phyloP scores from a whole-genome alignment of 2,797 vertebrate species.

The Numenius phaeopus region DNA sequence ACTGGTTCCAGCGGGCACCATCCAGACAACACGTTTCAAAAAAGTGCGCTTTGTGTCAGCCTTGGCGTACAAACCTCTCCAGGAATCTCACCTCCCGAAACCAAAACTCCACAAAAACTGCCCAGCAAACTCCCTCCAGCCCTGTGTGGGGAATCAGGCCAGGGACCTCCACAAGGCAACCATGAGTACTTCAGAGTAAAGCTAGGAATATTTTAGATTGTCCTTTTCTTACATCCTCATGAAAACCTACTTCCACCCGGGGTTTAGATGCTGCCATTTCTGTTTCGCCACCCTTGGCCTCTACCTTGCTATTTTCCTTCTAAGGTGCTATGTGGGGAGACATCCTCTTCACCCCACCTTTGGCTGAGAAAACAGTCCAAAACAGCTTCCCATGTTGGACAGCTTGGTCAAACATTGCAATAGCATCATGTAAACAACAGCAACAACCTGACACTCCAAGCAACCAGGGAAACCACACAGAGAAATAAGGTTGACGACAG shows the following conservation, averaged over 20 bases:
- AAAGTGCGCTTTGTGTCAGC: neutral
- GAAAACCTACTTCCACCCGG: neutral
- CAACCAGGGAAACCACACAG: neutral
- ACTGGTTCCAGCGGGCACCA: rapidly evolving
- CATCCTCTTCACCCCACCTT: neutral
- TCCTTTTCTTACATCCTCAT: neutral
- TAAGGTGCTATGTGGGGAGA: neutral
- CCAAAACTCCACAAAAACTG: neutral
- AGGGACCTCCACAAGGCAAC: neutral
- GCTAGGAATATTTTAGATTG: neutral
- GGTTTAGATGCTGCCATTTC: neutral
- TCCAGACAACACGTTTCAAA: neutral
- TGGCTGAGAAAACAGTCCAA: neutral
- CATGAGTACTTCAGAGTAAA: neutral
- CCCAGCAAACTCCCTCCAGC: neutral
- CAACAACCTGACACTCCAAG: neutral
- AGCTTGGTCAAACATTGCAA: neutral
- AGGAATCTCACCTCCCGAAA: neutral
- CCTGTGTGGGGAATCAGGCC: too few relatives aligned
- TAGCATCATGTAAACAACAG: neutral
- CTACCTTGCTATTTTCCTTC: neutral
- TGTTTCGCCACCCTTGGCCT: neutral
- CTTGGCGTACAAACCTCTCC: neutral
- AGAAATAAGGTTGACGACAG: neutral
- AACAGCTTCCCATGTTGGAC: neutral